A percentile compares a stretch with the other conserved stretches of the same genome.
Conservation (phyloP, 2,113 vertebrate species). For the Taurulus bubalis region DNA sequence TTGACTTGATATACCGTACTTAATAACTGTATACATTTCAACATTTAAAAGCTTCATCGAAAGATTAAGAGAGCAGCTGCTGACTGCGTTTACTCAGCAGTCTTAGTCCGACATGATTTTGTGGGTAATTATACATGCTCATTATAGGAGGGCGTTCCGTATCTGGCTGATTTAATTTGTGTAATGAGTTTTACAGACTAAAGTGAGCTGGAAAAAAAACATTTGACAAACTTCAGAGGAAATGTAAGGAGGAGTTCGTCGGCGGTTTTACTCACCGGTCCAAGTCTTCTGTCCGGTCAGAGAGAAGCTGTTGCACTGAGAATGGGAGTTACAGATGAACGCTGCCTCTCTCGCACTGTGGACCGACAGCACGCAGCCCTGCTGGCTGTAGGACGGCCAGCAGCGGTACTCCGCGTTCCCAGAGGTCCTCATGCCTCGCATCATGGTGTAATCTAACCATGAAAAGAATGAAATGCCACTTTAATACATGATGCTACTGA, state of each 20-base stretch:
- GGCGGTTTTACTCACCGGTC: constrained; percentile 85
- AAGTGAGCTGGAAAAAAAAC: neutral
- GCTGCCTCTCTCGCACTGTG: constrained; percentile 86
- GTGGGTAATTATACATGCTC: neutral
- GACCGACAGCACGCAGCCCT: constrained; percentile 88
- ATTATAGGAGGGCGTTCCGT: constrained; percentile 7
- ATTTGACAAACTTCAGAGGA: neutral
- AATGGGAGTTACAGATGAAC: constrained; percentile 85
- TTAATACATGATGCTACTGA: constrained; percentile 42
- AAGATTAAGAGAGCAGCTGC: constrained; percentile 36
- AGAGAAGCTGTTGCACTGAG: constrained; percentile 86
- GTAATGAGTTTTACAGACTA: constrained; percentile 3
- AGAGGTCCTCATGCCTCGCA: constrained; percentile 81
- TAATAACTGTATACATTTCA: constrained; percentile 44
- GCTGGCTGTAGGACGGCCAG: constrained; percentile 91
- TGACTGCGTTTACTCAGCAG: constrained; percentile 33
- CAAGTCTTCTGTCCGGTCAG: constrained; percentile 86
- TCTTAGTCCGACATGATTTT: constrained; percentile 30
- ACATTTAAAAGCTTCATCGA: constrained; percentile 39
- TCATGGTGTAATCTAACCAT: constrained; percentile 84
- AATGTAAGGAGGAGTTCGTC: neutral
- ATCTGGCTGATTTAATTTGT: neutral
- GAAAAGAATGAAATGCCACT: constrained; percentile 41
- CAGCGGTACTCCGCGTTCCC: constrained; percentile 87
- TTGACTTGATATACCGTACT: constrained; percentile 27